These are phyloP conservation scores for Ascaphus truei DNA, from an alignment of 2,113 vertebrate genomes.

Conservation along the genomic window DNA sequence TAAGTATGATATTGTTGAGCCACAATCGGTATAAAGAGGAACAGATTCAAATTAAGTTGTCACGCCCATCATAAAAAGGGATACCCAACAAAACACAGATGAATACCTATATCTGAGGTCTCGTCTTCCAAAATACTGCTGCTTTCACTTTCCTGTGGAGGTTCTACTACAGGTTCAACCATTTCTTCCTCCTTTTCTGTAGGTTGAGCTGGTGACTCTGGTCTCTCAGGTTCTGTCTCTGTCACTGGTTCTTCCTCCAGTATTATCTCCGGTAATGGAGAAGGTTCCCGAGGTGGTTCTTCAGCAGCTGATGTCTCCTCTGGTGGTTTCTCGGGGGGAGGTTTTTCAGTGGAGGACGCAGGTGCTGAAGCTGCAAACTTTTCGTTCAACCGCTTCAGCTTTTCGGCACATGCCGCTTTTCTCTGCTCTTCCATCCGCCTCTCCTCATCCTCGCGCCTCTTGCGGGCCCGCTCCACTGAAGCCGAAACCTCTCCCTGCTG, in stretches of 20 bases:
- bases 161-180: slow-evolving; percentile 41
- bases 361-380: slow-evolving; percentile 67
- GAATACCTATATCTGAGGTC: slow-evolving; percentile 33
- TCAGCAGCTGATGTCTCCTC: background rate
- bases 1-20: too few relatives aligned
- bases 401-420: slow-evolving; percentile 94
- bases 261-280: slow-evolving; percentile 34
- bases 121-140: slow-evolving; percentile 54
- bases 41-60: too few relatives aligned
- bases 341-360: slow-evolving; percentile 55
- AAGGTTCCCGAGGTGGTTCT: background rate
- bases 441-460: slow-evolving; percentile 91
- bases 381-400: slow-evolving; percentile 90
- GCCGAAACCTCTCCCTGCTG: slow-evolving; percentile 88
- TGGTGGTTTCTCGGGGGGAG: slow-evolving; percentile 47
- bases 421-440: slow-evolving; percentile 94
- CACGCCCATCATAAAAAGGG: too few relatives aligned
- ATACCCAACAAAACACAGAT: too few relatives aligned
- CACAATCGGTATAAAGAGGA: too few relatives aligned
- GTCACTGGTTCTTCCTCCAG: slow-evolving; percentile 53
- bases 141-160: slow-evolving; percentile 58
- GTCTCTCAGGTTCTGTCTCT: slow-evolving; percentile 48
- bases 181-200: slow-evolving; percentile 40
- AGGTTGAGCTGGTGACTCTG: slow-evolving; percentile 37
- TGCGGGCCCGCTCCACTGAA: slow-evolving; percentile 88